Percentiles rank a stretch among this genome's conserved stretches.
phyloP scores from a whole-genome alignment of 2,888 invertebrate genomes.

The Arge pagana region DNA sequence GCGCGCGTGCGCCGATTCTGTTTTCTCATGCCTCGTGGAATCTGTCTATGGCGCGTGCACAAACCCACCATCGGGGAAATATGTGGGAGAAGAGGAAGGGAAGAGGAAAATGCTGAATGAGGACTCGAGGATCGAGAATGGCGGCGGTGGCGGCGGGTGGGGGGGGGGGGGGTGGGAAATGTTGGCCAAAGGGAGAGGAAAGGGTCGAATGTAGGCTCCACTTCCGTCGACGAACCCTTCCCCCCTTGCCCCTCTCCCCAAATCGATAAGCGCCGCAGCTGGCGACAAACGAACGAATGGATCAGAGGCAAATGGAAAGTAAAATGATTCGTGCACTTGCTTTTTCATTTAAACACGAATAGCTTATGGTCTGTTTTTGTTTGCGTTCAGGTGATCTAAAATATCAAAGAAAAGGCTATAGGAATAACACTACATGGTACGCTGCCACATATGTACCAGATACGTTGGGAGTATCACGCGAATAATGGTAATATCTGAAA shows the following conservation, averaged over 20 bases:
- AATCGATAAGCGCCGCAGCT: slow-evolving; percentile 52
- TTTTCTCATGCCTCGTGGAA: neutral
- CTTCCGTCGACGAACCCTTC: slow-evolving; percentile 53
- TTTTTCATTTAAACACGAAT: too few relatives aligned
- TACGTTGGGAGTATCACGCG: too few relatives aligned
- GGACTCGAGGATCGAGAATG: slow-evolving; percentile 35
- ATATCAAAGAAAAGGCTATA: too few relatives aligned
- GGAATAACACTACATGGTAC: too few relatives aligned
- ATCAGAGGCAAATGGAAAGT: neutral
- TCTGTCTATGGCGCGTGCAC: slow-evolving; percentile 8
- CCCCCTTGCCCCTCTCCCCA: too few relatives aligned
- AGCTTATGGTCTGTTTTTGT: too few relatives aligned
- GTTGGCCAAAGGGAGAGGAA: slow-evolving; percentile 29
- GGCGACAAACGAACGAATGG: slow-evolving; percentile 28
- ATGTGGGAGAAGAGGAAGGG: slow-evolving; percentile 13
- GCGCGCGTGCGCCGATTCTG: slow-evolving; percentile 17
- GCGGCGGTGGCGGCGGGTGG: slow-evolving; percentile 25
- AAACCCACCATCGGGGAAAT: neutral
- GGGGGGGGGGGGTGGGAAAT: slow-evolving; percentile 21
- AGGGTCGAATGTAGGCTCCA: slow-evolving; percentile 51
- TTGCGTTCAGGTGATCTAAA: too few relatives aligned
- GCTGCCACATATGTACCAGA: too few relatives aligned
- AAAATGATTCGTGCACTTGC: too few relatives aligned
- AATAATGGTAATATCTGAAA: too few relatives aligned
- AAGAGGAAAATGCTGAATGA: slow-evolving; percentile 49